Conservation (phyloP, 2,888 invertebrate species). For the Callinectes sapidus region DNA sequence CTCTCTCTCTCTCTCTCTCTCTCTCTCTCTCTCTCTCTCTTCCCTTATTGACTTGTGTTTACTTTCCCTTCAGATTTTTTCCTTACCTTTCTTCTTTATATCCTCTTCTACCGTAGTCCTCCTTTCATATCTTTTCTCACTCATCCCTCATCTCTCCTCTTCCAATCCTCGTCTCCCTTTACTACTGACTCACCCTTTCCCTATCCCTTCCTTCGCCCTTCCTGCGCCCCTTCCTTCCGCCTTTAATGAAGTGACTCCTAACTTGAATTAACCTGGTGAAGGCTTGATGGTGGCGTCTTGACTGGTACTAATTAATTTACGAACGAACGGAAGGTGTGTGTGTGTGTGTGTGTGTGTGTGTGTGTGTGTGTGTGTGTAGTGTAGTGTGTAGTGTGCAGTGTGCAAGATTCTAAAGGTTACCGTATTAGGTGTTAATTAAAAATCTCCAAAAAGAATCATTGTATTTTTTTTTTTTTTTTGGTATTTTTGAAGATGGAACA, state of each 20-base stretch:
- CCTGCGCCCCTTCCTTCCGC: neutral
- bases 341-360: constrained; percentile 18
- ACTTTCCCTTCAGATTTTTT: neutral
- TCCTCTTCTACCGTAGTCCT: neutral
- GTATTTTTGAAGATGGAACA: too few species aligned
- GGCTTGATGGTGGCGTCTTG: neutral
- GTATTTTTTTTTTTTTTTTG: too few species aligned
- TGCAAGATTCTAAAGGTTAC: too few species aligned
- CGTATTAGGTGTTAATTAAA: too few species aligned
- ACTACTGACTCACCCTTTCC: neutral
- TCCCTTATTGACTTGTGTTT: neutral
- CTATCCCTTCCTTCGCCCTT: neutral
- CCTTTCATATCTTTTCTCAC: neutral
- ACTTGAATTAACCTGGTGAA: neutral
- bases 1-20: neutral
- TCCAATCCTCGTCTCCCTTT: neutral
- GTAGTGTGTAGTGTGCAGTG: neutral
- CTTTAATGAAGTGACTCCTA: neutral
- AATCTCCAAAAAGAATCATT: too few species aligned
- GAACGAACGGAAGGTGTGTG: neutral
- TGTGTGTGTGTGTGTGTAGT: neutral
- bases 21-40: neutral
- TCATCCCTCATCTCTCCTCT: neutral
- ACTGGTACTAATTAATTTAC: neutral
- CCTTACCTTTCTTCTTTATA: neutral